Percentiles rank a stretch among this genome's conserved stretches.
These are phyloP conservation scores for Hyaena hyaena DNA, from an alignment of 2,113 vertebrate genomes.

Conservation along the genomic window DNA sequence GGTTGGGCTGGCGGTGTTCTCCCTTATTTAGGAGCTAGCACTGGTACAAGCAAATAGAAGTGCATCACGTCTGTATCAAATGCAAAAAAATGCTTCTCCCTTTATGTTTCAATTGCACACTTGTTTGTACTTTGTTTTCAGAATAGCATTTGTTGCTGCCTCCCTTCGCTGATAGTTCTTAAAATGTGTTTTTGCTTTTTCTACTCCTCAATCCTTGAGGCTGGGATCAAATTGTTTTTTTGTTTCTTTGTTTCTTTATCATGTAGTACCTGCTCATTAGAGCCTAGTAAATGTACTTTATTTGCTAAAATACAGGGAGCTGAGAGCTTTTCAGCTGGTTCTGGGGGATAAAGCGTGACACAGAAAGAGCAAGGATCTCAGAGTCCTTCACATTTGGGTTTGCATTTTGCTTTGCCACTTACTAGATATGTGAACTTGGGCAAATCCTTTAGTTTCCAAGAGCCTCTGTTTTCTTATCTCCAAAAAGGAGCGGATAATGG, in stretches of 20 bases:
- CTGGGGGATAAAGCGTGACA: neutral
- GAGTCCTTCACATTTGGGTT: neutral
- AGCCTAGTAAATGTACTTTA: neutral
- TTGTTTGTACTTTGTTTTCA: neutral
- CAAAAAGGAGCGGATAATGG: neutral
- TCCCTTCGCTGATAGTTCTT: neutral
- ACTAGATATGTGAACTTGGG: neutral
- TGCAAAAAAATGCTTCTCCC: neutral
- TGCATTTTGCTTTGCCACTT: neutral
- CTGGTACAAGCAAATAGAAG: neutral
- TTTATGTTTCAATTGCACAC: neutral
- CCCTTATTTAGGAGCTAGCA: neutral
- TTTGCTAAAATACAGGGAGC: conserved; percentile 33
- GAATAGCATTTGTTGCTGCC: neutral
- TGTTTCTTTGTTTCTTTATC: neutral
- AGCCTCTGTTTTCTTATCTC: neutral
- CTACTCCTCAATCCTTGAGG: neutral
- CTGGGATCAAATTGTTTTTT: neutral
- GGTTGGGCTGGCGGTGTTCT: neutral
- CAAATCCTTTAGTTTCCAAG: neutral
- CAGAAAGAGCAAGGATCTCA: neutral
- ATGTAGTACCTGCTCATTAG: neutral
- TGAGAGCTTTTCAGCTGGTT: neutral
- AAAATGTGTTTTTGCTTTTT: neutral
- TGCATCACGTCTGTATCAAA: neutral